A percentile compares a stretch with the other conserved stretches of the same genome.
These are phyloP conservation scores for Zaprionus africanus DNA, from an alignment of 1,140 invertebrate genomes.

Conservation along the genomic window DNA sequence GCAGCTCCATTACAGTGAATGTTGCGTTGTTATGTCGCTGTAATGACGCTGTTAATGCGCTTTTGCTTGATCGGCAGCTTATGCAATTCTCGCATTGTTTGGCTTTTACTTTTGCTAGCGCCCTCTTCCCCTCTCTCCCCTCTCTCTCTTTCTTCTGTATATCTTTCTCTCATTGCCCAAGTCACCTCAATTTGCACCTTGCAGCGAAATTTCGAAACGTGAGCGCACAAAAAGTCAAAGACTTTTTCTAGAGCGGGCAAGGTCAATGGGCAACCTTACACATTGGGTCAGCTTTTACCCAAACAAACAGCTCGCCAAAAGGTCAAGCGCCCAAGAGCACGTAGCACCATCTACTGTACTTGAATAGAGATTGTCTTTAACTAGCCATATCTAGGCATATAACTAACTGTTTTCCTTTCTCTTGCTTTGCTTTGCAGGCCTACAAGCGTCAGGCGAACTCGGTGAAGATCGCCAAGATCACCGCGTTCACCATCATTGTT, in stretches of 20 bases:
- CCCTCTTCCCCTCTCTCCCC: not conserved
- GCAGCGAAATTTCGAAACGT: conserved; percentile 50
- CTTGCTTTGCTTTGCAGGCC: conserved; percentile 87
- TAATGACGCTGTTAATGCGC: not conserved
- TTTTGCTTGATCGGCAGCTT: conserved; percentile 25
- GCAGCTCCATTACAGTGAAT: not conserved
- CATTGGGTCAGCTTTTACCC: conserved; percentile 43
- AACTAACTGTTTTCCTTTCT: not conserved
- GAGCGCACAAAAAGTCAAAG: conserved; percentile 37
- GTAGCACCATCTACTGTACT: conserved; percentile 32
- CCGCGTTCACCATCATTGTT: conserved; percentile 90
- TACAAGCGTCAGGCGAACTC: conserved; percentile 90
- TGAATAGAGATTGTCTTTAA: not conserved
- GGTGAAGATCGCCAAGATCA: conserved; percentile 92
- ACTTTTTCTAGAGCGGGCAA: conserved; percentile 22
- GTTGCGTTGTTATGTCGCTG: not conserved
- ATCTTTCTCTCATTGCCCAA: conserved; percentile 14
- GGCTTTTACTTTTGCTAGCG: conserved; percentile 4
- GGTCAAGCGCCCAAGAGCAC: conserved; percentile 59
- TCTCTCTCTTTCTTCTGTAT: not conserved
- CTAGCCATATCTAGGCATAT: not conserved
- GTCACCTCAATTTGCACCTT: conserved; percentile 40
- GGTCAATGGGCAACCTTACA: conserved; percentile 23
- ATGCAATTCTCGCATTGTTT: conserved; percentile 7
- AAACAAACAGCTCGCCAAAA: conserved; percentile 28